These are phyloP conservation scores for Eupithecia insigniata DNA, from an alignment of 2,888 invertebrate species.

Conservation along the genomic window DNA sequence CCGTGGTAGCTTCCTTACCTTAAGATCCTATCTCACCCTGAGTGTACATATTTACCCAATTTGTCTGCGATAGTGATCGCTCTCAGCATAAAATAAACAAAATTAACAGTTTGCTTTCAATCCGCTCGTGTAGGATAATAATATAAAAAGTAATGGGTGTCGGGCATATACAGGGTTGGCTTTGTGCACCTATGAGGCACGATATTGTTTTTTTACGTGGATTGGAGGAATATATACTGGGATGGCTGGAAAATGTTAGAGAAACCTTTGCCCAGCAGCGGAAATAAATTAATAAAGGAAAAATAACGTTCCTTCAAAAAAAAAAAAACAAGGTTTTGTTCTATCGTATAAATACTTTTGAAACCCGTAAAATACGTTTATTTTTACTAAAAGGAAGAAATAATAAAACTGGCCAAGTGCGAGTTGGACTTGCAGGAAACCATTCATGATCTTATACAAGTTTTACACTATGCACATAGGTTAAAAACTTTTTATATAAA, in stretches of 20 bases:
- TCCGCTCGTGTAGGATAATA: constrained; percentile 47
- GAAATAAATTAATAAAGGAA: no score
- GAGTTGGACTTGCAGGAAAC: no score
- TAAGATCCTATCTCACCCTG: not conserved
- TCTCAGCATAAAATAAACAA: constrained; percentile 50
- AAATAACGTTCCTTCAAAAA: no score
- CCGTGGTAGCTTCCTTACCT: not conserved
- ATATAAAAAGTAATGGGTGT: constrained; percentile 50
- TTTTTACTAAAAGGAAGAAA: no score
- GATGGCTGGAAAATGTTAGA: not conserved
- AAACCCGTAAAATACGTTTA: no score
- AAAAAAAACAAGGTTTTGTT: no score
- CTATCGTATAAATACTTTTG: not conserved
- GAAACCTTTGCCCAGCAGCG: not conserved
- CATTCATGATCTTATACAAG: no score
- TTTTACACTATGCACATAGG: no score
- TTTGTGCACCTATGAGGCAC: not conserved
- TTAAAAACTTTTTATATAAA: no score
- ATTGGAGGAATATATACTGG: not conserved
- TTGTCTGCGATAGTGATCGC: constrained; percentile 37
- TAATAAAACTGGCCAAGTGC: no score
- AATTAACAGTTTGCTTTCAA: constrained; percentile 58
- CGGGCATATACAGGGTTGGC: constrained; percentile 1
- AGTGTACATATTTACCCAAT: constrained; percentile 38
- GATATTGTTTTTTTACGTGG: not conserved